Evolutionary conservation across 92 coral and sea anemone genomes (phyloP), one percentile per base, ranked within the genome.

Genomic region (Pocillopora grandis): DNA sequence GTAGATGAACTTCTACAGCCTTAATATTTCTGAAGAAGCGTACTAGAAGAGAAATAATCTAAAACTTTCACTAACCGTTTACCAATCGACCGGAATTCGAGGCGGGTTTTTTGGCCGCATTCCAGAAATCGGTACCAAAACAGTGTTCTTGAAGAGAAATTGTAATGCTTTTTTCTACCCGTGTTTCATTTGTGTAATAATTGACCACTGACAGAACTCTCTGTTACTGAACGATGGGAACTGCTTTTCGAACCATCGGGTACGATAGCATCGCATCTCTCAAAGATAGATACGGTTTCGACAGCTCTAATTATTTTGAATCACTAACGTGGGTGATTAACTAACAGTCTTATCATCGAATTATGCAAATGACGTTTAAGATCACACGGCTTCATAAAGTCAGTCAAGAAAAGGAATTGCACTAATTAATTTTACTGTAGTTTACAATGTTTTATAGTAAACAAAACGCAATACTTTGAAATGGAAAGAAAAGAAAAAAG

Each of bases 341-440:
- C 59, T 71, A 35, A 66, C 64, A 58, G 77, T 31, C 71, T 58
- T 61, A 72, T 81, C 77, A 4, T 27, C 68, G 42, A n/a, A 37
- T 80, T 80, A 71, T 81, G 77, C 66, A 81, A 71, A 71, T 81
- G 66, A 79, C 20, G 69, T 23, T 27, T 9, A 13, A 65, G 77
- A 81, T 81, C 70, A 81, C 76, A 37, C 12, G 61, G 20, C 48
- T 58, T 71, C 52, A 71, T 81, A 76, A 71, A 71, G 13, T 70
- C 33, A 36, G 85, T 58, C 69, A 17, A 9, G 20, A 36, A 59
- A 70, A 36, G 42, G 83, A 55, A 79, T 79, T 79, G 66, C 66
- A 27, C 83, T 66, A 69, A 80, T 80, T 69, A 80, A 69, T 20
- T 37, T 1, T n/a, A 5, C 56, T 69, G 69, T 20, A 57, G 17